phyloP scores from a whole-genome alignment of 2,797 vertebrate genomes.

The Sebastes trivittatus region DNA sequence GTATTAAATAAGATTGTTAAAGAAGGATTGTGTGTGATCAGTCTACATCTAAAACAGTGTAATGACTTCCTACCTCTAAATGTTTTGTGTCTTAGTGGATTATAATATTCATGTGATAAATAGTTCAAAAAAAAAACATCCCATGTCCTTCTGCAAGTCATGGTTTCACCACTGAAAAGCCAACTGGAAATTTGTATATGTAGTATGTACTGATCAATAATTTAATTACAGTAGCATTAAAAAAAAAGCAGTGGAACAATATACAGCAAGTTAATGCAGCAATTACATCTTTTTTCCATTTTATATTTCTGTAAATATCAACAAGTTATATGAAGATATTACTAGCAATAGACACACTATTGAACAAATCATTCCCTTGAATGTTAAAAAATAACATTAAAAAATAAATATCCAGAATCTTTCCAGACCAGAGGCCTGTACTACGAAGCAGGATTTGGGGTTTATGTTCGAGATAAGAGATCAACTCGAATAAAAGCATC shows the following conservation, averaged over 20 bases:
- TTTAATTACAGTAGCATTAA: not conserved
- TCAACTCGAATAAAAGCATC: no score
- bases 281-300: not conserved
- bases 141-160: not conserved
- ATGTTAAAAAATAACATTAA: not conserved
- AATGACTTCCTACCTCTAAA: not conserved
- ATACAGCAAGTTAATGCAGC: conserved; percentile 5
- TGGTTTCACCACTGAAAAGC: not conserved
- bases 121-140: not conserved
- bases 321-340: not conserved
- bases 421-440: not conserved
- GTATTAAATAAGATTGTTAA: not conserved
- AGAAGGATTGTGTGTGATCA: conserved; percentile 1
- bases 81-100: not conserved
- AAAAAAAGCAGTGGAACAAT: not conserved
- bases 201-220: not conserved
- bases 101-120: not conserved
- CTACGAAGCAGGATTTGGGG: no score
- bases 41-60: conserved; percentile 21
- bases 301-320: not conserved
- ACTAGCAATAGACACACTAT: not conserved
- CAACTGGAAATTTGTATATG: not conserved
- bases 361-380: not conserved
- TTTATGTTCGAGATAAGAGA: no score
- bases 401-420: conserved; percentile 3